These are phyloP conservation scores for Anarsia innoxiella DNA, from an alignment of 2,888 invertebrate genomes.

Conservation along the genomic window DNA sequence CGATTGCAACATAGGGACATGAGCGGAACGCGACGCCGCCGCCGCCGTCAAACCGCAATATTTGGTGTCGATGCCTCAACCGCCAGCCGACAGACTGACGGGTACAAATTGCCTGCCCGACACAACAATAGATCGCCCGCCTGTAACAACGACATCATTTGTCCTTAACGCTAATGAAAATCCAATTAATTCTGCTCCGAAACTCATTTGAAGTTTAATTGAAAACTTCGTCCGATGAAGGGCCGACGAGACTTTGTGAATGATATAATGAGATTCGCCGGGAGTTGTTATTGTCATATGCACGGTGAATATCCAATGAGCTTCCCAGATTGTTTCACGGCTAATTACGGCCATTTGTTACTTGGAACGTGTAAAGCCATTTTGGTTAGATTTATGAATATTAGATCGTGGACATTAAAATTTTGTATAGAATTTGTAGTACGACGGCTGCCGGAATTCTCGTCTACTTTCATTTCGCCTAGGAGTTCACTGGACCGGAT, in stretches of 20 bases:
- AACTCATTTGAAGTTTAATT: conserved; percentile 74
- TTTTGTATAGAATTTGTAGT: conserved; percentile 26
- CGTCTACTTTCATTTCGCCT: conserved; percentile 36
- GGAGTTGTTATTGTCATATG: conserved; percentile 66
- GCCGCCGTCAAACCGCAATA: conserved; percentile 12
- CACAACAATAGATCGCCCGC: conserved; percentile 59
- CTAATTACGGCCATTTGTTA: conserved; percentile 51
- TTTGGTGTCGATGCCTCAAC: conserved; percentile 35
- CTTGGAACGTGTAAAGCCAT: conserved; percentile 26
- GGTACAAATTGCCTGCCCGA: conserved; percentile 54
- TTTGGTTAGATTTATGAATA: conserved; percentile 42
- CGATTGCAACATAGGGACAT: no score
- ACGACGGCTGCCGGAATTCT: conserved; percentile 18
- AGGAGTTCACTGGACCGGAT: conserved; percentile 41
- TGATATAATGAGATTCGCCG: conserved; percentile 67
- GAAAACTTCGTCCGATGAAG: conserved; percentile 61
- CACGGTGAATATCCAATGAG: conserved; percentile 61
- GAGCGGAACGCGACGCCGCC: neutral
- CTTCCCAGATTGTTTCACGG: conserved; percentile 45
- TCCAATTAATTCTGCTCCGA: conserved; percentile 70
- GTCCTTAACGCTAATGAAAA: conserved; percentile 71
- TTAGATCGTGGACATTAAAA: conserved; percentile 31
- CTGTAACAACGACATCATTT: conserved; percentile 71
- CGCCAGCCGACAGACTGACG: conserved; percentile 63
- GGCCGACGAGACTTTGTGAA: conserved; percentile 51